Evolutionary conservation across 1,140 invertebrate genomes (phyloP), one percentile per base, ranked within the genome.

Genomic region (Drosophila biarmipes): DNA sequence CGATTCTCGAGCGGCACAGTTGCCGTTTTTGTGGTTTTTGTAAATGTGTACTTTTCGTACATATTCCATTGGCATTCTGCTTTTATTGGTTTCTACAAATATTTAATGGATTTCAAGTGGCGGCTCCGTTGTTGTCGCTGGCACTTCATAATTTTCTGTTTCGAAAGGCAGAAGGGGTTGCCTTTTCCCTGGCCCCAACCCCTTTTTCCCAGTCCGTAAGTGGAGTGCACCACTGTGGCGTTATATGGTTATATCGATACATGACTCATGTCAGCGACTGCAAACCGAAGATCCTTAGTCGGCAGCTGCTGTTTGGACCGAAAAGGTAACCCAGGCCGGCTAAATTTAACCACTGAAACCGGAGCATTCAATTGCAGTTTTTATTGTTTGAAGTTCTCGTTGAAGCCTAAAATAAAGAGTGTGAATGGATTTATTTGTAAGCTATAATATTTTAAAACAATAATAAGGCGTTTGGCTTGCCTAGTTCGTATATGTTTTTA

Each of bases 61-160:
- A 35, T 68, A 31, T 72, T 53, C 56, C 71, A 64, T 52, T 46
- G 51, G 69, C 68, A 73, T 73, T 74, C 58, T 76, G 82, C 84
- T 74, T 89, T 89, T 89, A 89, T 89, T 89, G 84, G 84, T 89
- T 89, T 89, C 84, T 80, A 89, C 84, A 89, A 89, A 89, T 89
- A 89, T 89, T 89, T 89, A 89, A 89, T 89, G 84, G 84, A 89
- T 89, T 90, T 89, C 84, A 89, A 89, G 84, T 89, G 84, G 80
- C 57, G 75, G 75, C 78, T 40, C 84, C 45, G 82, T 87, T 87
- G 82, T 87, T 86, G 78, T 87, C 82, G 78, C 72, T 87, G 74
- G 57, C 82, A 87, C 82, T 87, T 87, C 84, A 87, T 89, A 89
- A 87, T 87, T 82, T 57, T 69, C 38, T 54, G 69, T 74, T 63